Percentiles rank a stretch among this genome's conserved stretches.
phyloP scores from a whole-genome alignment of 2,888 invertebrate species.

The Pheosia tremula region DNA sequence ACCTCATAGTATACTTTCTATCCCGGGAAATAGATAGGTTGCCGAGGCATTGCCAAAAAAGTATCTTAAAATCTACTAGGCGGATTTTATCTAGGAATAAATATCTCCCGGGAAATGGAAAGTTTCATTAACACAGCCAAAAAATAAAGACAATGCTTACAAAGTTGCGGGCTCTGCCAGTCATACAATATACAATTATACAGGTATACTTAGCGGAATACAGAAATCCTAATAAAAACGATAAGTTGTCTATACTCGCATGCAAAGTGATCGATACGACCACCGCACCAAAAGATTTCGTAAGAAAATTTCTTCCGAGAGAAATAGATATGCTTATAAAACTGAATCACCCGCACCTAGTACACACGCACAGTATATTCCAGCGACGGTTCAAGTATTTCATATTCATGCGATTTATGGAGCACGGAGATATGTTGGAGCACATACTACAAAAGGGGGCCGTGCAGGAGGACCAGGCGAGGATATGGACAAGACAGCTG shows the following conservation, averaged over 20 bases:
- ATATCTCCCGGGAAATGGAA: too few relatives aligned
- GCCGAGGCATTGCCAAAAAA: too few relatives aligned
- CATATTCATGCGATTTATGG: constrained; percentile 90
- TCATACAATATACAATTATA: constrained; percentile 5
- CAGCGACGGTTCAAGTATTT: constrained; percentile 89
- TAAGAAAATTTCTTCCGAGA: constrained; percentile 91
- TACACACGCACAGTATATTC: constrained; percentile 91
- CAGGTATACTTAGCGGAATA: constrained; percentile 78
- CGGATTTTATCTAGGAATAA: too few relatives aligned
- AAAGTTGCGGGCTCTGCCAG: too few relatives aligned
- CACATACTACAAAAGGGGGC: constrained; percentile 87
- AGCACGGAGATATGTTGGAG: constrained; percentile 91
- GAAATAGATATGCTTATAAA: constrained; percentile 91
- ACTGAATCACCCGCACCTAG: constrained; percentile 91
- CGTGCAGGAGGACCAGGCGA: constrained; percentile 87
- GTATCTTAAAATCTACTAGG: too few relatives aligned
- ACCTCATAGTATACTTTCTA: too few relatives aligned
- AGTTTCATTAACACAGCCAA: too few relatives aligned
- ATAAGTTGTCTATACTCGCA: constrained; percentile 80
- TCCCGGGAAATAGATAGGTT: too few relatives aligned
- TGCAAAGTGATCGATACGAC: constrained; percentile 91
- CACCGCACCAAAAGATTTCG: constrained; percentile 90
- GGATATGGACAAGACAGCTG: constrained; percentile 89
- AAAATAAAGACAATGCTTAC: too few relatives aligned
- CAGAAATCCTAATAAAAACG: constrained; percentile 69